Evolutionary conservation across 2,888 invertebrate genomes (phyloP), one percentile per base, ranked within the genome.

Genomic region (Chalcosyrphus nemorum): DNA sequence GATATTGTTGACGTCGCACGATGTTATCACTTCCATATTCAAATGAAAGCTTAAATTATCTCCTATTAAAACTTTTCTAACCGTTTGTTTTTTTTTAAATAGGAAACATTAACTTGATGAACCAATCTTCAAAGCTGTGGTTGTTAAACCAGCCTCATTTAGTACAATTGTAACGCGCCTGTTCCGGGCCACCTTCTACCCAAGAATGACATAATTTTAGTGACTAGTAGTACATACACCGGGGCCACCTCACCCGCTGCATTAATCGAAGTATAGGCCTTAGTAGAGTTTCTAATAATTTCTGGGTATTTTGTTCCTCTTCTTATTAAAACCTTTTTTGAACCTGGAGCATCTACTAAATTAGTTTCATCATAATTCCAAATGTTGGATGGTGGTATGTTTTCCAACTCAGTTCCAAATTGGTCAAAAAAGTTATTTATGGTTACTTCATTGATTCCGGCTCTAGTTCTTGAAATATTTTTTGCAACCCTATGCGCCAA

Each of bases 301-400:
- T 52, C 15, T 24, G 52, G 52, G 27, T 52, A 52, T 15, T 52
- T 52, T n/a, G 29, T 52, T 3, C 15, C 15, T 9, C 52, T 52
- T 52, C 29, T 52, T 29, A 52, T 29, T 15, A 52, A 52, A 13
- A 29, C 24, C 24, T 52, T 52, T 15, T 52, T 27, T 15, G 52
- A 52, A n/a, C 52, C 29, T 29, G 29, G 52, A n/a, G 27, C 50
- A 52, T 52, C n/a, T 52, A 52, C 24, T 24, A 27, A 11, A 52
- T 52, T 52, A 11, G 24, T 27, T 13, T 52, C 50, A 13, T 52
- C 50, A 24, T 27, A 52, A 24, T 52, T 52, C 50, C 50, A 52
- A 24, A 52, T 52, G 27, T 27, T 27, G n/a, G 21, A 6, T 27
- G 27, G 11, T 27, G 27, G 50, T 4, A 52, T 52, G 24, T 52